Percentiles rank a stretch among this genome's conserved stretches.
Conservation (phyloP, 2,113 vertebrate genomes). For the Merops nubicus region DNA sequence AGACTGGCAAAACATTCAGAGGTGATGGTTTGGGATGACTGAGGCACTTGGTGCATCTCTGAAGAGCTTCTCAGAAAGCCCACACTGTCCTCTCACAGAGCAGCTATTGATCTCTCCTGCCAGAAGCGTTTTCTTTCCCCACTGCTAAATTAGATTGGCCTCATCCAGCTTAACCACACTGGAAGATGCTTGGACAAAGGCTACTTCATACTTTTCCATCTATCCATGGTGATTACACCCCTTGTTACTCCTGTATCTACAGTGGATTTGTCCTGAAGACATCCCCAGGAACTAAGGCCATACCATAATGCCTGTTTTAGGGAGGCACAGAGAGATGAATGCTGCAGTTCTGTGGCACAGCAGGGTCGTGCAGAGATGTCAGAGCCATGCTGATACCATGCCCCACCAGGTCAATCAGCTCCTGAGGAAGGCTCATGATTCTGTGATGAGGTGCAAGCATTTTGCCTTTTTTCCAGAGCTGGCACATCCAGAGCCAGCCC, state of each 20-base stretch:
- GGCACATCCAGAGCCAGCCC: background rate
- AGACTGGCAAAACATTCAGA: constrained; percentile 19
- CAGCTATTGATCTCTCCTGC: constrained; percentile 41
- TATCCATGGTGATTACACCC: background rate
- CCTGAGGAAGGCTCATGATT: background rate
- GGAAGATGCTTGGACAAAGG: constrained; percentile 51
- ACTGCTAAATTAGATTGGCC: constrained; percentile 39
- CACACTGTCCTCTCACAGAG: constrained; percentile 44
- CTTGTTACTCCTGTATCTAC: background rate
- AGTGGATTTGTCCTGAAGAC: background rate
- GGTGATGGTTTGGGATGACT: constrained; percentile 27
- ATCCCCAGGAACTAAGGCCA: background rate
- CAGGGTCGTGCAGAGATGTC: background rate
- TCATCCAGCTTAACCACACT: constrained; percentile 22
- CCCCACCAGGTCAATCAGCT: background rate
- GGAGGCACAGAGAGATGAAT: background rate
- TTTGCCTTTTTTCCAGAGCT: background rate
- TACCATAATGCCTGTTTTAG: background rate
- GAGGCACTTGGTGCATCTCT: constrained; percentile 44
- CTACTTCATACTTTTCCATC: constrained; percentile 36
- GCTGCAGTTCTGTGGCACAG: background rate
- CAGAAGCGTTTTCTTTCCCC: constrained; percentile 45
- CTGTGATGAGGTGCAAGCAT: background rate
- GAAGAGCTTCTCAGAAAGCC: constrained; percentile 47
- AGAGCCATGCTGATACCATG: background rate